Evolutionary conservation across 2,113 vertebrate genomes (phyloP), one percentile per base, ranked within the genome.

Genomic region (Panthera leo): DNA sequence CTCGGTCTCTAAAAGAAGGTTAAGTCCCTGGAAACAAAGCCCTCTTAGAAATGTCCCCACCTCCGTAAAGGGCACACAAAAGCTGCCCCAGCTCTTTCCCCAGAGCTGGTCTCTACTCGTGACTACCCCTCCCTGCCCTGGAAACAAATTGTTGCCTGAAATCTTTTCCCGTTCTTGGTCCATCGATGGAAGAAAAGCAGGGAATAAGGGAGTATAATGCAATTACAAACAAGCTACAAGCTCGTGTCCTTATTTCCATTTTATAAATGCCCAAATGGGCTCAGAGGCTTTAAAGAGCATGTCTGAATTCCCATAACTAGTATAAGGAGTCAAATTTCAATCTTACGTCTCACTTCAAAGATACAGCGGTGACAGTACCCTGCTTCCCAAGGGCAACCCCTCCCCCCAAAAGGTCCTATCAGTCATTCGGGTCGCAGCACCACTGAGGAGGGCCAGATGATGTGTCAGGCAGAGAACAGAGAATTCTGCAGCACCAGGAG

Each of bases 1-100:
- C 68, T 96, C 91, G 15, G 80, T 89, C 87, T 94, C 89, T 95
- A 71, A 96, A 91, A 83, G 58, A 94, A 91, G 83, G 4, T 27
- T 70, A 79, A 31, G 73, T 48, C 63, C 78, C 85, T 58, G 71
- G 80, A 75, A 96, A 96, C 45, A 67, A 95, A 95, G 79, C 51
- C 70, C 34, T 58, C 53, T 70, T n/a, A 79, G 86, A 95, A 89
- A 89, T 9, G 75, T 34, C 27, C 48, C 79, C 39, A 53, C 58
- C 39, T 96, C 65, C 7, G 8, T n/a, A 11, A 45, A 94, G 92
- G 68, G 23, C 79, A 73, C 73, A 21, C 68, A n/a, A 75, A 93
- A 85, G 84, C 92, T 87, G 90, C 79, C 48, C 84, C 75, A 39
- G 48, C 87, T 88, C 51, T 84, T 68, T 89, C 55, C 39, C 34